Evolutionary conservation across 2,888 invertebrate species (phyloP), one percentile per base, ranked within the genome.

Genomic region (Graphium colonna): DNA sequence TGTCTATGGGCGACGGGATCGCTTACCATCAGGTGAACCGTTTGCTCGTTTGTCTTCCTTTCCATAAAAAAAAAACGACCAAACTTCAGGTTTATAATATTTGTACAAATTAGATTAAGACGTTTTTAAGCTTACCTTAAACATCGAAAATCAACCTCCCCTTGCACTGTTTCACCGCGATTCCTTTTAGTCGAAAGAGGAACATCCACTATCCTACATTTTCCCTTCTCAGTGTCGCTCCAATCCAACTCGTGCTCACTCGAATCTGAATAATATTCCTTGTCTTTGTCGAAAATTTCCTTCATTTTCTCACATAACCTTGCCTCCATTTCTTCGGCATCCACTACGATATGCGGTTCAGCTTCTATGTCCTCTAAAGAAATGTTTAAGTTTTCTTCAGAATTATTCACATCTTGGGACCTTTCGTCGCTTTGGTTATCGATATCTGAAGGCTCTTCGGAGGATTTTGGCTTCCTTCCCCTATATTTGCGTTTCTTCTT

Each of bases 261-360:
- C 0, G 84, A 79, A 46, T 76, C 79, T 0, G 75, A 77, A 57
- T 79, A 88, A 45, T 90, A 79, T 0, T 75, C 63, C 16, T 74
- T 71, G 9, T 79, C 73, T 5, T 71, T 74, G 1, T 81, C 76
- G 9, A 91, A 70, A 10, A 91, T 63, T 60, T 90, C 91, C 58
- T 86, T 82, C 91, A 92, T 92, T 68, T 92, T 89, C 15, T 81
- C 79, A 52, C 79, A 77, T 63, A 92, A 68, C 65, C 90, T 83
- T 0, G 80, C 73, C 78, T 92, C 92, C 36, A 90, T 73, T 1
- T 73, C 71, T 0, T 77, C 79, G 0, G 77, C 86, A 41, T 90
- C 77, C 0, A 78, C 71, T 3, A 77, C 69, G 40, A 71, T 66
- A 45, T 63, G 58, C 12, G 69, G 59, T 57, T 77, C 79, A 0